phyloP scores from a whole-genome alignment of 2,888 invertebrate genomes.

The Poecilobothrus nobilitatus region DNA sequence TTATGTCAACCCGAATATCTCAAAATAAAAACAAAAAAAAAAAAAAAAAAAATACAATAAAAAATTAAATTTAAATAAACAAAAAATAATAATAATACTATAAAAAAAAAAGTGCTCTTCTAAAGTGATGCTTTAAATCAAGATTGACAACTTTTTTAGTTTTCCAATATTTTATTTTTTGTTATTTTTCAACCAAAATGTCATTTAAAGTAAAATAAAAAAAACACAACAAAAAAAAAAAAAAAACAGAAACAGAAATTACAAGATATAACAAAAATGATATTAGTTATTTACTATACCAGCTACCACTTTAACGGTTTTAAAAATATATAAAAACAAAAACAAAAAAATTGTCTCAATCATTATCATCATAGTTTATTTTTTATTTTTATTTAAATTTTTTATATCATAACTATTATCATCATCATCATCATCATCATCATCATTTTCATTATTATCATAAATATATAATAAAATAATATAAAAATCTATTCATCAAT shows the following conservation, averaged over 20 bases:
- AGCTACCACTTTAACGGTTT: neutral
- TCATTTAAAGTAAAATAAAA: neutral
- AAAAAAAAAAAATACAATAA: neutral
- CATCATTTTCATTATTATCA: neutral
- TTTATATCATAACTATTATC: neutral
- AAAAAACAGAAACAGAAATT: neutral
- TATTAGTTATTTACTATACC: neutral
- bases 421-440: neutral
- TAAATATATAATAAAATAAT: no score
- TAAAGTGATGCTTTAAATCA: neutral
- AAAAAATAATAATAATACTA: no score
- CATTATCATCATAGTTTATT: neutral
- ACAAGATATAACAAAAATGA: neutral
- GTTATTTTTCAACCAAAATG: no score
- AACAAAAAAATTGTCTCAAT: neutral
- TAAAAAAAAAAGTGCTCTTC: no score
- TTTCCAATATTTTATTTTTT: neutral
- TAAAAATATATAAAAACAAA: neutral
- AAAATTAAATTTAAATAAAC: neutral
- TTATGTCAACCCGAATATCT: neutral
- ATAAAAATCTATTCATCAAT: no score
- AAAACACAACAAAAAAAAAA: neutral
- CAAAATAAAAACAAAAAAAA: neutral
- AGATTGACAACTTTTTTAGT: constrained; percentile 1
- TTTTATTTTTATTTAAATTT: no score